Evolutionary conservation across 2,113 vertebrate species (phyloP).

Genomic region (Pluvialis apricaria): DNA sequence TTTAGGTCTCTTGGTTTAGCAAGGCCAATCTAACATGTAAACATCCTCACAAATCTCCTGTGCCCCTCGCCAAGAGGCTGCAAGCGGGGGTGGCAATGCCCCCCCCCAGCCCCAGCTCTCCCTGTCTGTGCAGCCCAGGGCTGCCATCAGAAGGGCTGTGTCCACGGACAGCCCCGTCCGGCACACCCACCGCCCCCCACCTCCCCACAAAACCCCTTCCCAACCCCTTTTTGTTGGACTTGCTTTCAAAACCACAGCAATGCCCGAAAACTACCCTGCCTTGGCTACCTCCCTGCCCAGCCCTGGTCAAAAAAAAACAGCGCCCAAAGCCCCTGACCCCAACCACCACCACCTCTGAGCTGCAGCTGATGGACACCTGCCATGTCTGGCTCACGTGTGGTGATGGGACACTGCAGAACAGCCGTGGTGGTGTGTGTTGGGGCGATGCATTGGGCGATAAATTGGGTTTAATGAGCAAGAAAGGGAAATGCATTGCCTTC

Average conservation of each 20-base stretch:
- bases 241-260: background rate
- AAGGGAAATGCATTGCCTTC: accelerated
- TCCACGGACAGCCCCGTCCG: background rate
- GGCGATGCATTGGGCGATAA: accelerated
- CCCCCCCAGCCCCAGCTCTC: background rate
- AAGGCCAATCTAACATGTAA: conserved; percentile 40
- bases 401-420: background rate
- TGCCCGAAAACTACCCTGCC: background rate
- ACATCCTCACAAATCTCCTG: background rate
- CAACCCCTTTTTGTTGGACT: background rate
- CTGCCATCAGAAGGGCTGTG: background rate
- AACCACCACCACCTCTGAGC: background rate
- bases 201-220: too few relatives aligned
- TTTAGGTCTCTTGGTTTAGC: background rate
- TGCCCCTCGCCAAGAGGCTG: background rate
- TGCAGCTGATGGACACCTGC: background rate
- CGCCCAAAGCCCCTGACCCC: background rate
- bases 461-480: background rate
- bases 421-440: background rate
- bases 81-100: background rate
- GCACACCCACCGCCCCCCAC: accelerated
- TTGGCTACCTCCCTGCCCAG: background rate
- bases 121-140: background rate
- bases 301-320: background rate
- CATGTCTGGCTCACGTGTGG: accelerated